Conservation (phyloP, 2,888 invertebrate genomes). For the Cremastinae sp. region DNA sequence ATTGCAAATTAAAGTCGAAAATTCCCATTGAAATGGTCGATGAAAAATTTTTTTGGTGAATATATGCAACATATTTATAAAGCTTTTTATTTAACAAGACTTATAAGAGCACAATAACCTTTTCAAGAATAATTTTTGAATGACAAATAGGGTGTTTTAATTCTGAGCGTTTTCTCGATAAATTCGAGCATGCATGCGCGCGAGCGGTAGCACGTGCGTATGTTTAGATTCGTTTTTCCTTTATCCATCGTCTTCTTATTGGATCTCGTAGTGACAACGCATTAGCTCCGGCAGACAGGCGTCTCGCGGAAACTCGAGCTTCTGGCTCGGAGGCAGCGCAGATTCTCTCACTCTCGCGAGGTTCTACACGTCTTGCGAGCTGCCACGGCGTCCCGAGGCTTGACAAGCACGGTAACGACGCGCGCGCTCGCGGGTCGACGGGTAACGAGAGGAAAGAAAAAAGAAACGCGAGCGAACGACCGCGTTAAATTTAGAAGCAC, state of each 20-base stretch:
- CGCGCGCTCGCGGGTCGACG: background rate
- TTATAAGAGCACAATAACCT: too few relatives aligned
- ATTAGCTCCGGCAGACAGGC: slow-evolving; percentile 71
- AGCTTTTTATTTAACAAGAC: too few relatives aligned
- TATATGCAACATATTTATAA: too few relatives aligned
- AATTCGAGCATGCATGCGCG: too few relatives aligned
- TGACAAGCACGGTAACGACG: slow-evolving; percentile 61
- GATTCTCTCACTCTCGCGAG: slow-evolving; percentile 12
- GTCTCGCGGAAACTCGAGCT: slow-evolving; percentile 52
- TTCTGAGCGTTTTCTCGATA: background rate
- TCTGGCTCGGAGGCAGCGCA: slow-evolving; percentile 19
- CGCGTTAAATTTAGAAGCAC: slow-evolving; percentile 73
- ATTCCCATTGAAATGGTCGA: too few relatives aligned
- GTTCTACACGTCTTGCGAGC: slow-evolving; percentile 57
- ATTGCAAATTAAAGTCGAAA: too few relatives aligned
- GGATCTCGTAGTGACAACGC: slow-evolving; percentile 70
- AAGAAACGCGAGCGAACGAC: slow-evolving; percentile 39
- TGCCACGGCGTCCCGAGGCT: slow-evolving; percentile 65
- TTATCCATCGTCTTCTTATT: slow-evolving; percentile 20
- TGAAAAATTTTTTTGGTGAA: too few relatives aligned
- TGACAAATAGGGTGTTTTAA: too few relatives aligned
- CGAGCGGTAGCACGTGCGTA: slow-evolving; percentile 11
- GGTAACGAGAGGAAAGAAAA: background rate
- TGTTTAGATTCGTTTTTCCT: slow-evolving; percentile 7
- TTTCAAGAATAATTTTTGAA: too few relatives aligned